These are phyloP conservation scores for Arenaria interpres DNA, from an alignment of 2,113 vertebrate genomes.

Conservation along the genomic window DNA sequence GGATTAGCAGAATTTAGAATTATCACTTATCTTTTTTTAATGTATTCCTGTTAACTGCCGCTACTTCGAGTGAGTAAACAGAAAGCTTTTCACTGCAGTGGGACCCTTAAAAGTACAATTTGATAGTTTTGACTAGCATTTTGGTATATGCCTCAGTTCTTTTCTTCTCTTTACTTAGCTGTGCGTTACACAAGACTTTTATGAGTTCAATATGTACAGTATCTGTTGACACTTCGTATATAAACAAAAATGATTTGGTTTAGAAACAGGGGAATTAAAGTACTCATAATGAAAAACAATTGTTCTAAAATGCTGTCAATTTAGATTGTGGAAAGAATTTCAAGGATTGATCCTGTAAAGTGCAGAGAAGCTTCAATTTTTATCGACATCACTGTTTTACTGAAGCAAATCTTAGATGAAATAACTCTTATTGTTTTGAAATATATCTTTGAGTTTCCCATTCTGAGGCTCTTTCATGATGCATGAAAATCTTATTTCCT, in stretches of 20 bases:
- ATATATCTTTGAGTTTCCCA: background rate
- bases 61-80: background rate
- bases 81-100: background rate
- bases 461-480: background rate
- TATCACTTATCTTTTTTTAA: constrained; percentile 8
- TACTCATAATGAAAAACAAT: constrained; percentile 59
- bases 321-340: constrained; percentile 41
- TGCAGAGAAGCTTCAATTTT: constrained; percentile 1
- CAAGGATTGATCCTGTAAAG: background rate
- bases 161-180: constrained; percentile 21
- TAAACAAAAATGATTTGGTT: constrained; percentile 61
- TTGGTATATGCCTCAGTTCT: background rate
- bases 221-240: constrained; percentile 60
- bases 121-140: constrained; percentile 24
- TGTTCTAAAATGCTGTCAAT: constrained; percentile 35
- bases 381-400: background rate
- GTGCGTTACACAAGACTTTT: constrained; percentile 36
- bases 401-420: background rate
- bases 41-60: constrained; percentile 2
- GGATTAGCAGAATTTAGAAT: background rate
- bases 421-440: background rate
- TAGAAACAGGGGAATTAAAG: constrained; percentile 45
- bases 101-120: background rate
- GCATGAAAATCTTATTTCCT: background rate
- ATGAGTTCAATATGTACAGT: constrained; percentile 62